Base-by-base conservation (phyloP, 2,113 vertebrate genomes). In the Tamias sibiricus region DNA sequence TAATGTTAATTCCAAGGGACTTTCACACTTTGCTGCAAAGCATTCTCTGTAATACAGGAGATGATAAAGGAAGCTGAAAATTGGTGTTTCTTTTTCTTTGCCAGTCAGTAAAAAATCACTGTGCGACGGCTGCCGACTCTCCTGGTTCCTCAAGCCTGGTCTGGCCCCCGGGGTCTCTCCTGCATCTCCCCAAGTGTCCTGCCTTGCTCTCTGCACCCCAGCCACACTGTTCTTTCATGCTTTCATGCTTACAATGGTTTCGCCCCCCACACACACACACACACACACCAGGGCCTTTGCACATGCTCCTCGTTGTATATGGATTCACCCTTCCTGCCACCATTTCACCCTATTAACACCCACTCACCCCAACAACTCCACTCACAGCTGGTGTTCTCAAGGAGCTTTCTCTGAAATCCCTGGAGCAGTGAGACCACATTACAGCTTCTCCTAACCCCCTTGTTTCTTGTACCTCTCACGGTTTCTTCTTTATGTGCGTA, bases 1-100 rank as follows among this genome's bases (percentile, higher is more conserved):
- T 77, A 89, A 91, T 71, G 75, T 76, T 94, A 88, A 96, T 95
- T 96, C 86, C 87, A 90, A 95, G 85, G 87, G 88, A 69, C 85
- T 83, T 42, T 94, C 74, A 89, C 52, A 64, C 66, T 80, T 83
- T 57, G 42, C 52, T 47, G 22, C 72, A 95, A 72, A 93, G 92
- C 47, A 17, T 69, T 90, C 59, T 92, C 72, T 89, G 66, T 42
- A 97, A 80, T 54, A 86, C 0, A 42, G 66, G 35, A 88, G 54
- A 76, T n/a, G 59, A 71, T 20, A n/a, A 74, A 62, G 66, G 44
- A 80, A 68, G 49, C 13, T 77, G 66, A 26, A 68, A 42, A 57
- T 20, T 4, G 37, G 2, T 74, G 49, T 30, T 40, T 17, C 35
- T 64, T 84, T 57, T 81, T 9, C 22, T 84, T 72, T 49, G 75